phyloP scores from a whole-genome alignment of 1,140 invertebrate species.

The Drosophila sechellia region DNA sequence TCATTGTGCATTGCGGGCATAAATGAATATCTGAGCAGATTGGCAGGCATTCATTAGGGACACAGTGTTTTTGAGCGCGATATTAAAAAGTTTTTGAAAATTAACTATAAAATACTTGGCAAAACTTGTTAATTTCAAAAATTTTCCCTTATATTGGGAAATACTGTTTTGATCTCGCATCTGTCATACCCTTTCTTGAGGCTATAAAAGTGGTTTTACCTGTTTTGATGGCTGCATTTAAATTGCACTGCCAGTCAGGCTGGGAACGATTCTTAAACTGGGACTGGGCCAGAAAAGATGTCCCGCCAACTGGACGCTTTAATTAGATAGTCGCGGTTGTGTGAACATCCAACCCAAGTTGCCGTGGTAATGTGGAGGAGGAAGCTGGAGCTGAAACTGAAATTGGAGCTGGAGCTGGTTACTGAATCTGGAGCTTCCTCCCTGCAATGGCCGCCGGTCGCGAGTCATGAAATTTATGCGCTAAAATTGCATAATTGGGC shows the following conservation, averaged over 20 bases:
- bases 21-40: slow-evolving; percentile 31
- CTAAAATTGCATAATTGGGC: slow-evolving; percentile 78
- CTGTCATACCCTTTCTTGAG: background rate
- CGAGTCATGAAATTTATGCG: slow-evolving; percentile 76
- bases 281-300: slow-evolving; percentile 44
- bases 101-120: background rate
- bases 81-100: background rate
- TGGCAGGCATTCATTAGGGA: slow-evolving; percentile 2
- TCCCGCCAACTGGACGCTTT: slow-evolving; percentile 68
- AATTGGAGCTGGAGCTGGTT: slow-evolving; percentile 2
- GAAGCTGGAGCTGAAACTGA: slow-evolving; percentile 12
- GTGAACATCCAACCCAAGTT: slow-evolving; percentile 54
- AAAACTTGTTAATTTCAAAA: background rate
- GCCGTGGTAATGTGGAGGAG: slow-evolving; percentile 22
- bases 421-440: slow-evolving; percentile 33
- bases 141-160: background rate
- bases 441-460: slow-evolving; percentile 42
- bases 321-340: slow-evolving; percentile 71
- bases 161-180: background rate
- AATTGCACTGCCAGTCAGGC: slow-evolving; percentile 32
- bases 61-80: background rate
- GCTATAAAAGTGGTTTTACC: slow-evolving; percentile 17
- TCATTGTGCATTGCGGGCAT: slow-evolving; percentile 23
- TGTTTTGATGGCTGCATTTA: slow-evolving; percentile 24
- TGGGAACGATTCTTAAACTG: background rate